Evolutionary conservation across 2,888 invertebrate genomes (phyloP).

Genomic region (Schizotus pectinicornis): DNA sequence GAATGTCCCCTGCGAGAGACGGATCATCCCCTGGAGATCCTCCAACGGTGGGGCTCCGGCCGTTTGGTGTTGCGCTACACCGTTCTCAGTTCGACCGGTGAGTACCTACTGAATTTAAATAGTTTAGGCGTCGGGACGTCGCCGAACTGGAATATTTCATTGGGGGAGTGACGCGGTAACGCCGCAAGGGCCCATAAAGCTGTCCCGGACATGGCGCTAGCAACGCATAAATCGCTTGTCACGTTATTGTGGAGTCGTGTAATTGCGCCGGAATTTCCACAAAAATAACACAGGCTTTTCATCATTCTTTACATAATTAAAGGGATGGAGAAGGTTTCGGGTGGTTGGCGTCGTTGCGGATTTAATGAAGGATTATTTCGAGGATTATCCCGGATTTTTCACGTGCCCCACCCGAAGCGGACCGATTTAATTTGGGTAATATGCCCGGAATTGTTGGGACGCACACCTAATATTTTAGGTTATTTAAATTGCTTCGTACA

Average conservation of each 20-base stretch:
- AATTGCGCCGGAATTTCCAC: too few relatives aligned
- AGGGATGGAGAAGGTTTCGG: too few relatives aligned
- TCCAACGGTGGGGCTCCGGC: conserved; percentile 65
- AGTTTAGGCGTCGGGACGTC: conserved; percentile 19
- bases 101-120: conserved; percentile 34
- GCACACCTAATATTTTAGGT: too few relatives aligned
- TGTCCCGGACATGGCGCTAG: conserved; percentile 11
- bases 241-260: not conserved
- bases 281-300: too few relatives aligned
- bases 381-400: too few relatives aligned
- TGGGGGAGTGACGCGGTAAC: conserved; percentile 18
- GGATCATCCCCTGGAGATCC: conserved; percentile 68
- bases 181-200: conserved; percentile 22
- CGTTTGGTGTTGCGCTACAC: conserved; percentile 68
- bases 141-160: conserved; percentile 16
- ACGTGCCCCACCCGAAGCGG: too few relatives aligned
- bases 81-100: conserved; percentile 52
- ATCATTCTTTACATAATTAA: too few relatives aligned
- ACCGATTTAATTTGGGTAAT: too few relatives aligned
- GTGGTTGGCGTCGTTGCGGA: too few relatives aligned
- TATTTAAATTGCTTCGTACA: too few relatives aligned
- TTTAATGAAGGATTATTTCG: too few relatives aligned
- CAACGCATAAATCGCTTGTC: conserved; percentile 11
- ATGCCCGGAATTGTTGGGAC: too few relatives aligned
- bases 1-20: conserved; percentile 67